Evolutionary conservation across 2,888 invertebrate genomes (phyloP), one percentile per base, ranked within the genome.

Genomic region (Oligia fasciuncula): DNA sequence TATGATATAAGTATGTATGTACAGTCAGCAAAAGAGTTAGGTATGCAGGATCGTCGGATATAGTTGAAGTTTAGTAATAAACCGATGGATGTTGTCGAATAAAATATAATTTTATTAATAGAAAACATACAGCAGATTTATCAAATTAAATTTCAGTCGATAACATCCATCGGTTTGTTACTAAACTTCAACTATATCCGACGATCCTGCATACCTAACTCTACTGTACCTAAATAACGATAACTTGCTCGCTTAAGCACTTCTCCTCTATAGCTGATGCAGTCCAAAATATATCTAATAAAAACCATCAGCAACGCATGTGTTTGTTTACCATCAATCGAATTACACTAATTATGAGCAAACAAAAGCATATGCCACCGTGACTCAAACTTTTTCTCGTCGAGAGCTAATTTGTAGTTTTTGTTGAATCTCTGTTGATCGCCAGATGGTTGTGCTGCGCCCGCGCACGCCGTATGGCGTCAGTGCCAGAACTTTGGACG

Each of bases 361-460:
- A 94, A 93, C 92, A 92, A 92, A 93, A 92, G 92, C 95, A 95
- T 95, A 95, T 95, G 95, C 93, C 93, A 95, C 95, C 94, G 92
- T 95, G 95, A 94, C 94, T 94, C 90, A 75, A 87, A 86, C 70
- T 91, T 85, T 87, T 89, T 84, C 78, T 74, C 78, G 68, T 80
- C 76, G 67, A 80, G 84, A 91, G 91, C 91, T 93, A 94, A 94
- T 94, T 94, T 93, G 85, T 89, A 91, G 91, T 91, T 91, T 91
- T 91, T 89, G 91, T 93, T 90, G 90, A 93, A 92, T 93, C 93
- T 91, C 89, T 83, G 87, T 85, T 86, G 87, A 85, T 88, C 86
- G 91, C 94, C 96, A 96, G 92, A 95, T 96, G 96, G 93, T 89
- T 87, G 60, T 83, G 83, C 6, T 57, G 76, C 80, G 75, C 43